Conservation (phyloP, 2,797 vertebrate species). For the Prionace glauca region DNA sequence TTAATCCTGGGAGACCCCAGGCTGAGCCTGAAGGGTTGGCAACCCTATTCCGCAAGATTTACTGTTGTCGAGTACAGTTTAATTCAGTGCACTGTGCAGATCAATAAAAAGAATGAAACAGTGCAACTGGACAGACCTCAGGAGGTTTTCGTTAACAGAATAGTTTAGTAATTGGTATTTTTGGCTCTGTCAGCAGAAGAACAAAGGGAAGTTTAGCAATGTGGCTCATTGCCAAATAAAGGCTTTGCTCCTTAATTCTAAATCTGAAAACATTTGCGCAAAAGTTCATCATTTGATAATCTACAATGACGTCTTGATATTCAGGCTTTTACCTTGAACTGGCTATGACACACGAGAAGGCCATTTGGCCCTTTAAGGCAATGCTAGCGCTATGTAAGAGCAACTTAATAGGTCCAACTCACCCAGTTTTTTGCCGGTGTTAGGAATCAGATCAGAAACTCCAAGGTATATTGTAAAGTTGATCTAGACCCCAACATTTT, state of each 20-base stretch:
- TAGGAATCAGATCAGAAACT: too few relatives aligned
- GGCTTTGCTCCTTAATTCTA: too few relatives aligned
- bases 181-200: background rate
- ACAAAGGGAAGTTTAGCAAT: background rate
- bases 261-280: background rate
- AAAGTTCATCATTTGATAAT: background rate
- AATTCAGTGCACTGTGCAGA: background rate
- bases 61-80: background rate
- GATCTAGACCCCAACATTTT: too few relatives aligned
- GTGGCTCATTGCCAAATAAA: background rate
- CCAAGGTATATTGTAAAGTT: too few relatives aligned
- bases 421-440: background rate
- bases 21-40: too few relatives aligned
- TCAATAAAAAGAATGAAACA: background rate
- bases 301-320: background rate
- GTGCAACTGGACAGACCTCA: background rate
- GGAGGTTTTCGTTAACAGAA: background rate
- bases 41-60: too few relatives aligned
- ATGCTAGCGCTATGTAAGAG: background rate
- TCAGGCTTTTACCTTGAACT: background rate
- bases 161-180: background rate
- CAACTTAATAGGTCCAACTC: background rate
- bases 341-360: background rate
- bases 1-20: too few relatives aligned
- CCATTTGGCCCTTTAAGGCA: background rate